Conservation (phyloP, 2,113 vertebrate species). For the Oriolus oriolus region DNA sequence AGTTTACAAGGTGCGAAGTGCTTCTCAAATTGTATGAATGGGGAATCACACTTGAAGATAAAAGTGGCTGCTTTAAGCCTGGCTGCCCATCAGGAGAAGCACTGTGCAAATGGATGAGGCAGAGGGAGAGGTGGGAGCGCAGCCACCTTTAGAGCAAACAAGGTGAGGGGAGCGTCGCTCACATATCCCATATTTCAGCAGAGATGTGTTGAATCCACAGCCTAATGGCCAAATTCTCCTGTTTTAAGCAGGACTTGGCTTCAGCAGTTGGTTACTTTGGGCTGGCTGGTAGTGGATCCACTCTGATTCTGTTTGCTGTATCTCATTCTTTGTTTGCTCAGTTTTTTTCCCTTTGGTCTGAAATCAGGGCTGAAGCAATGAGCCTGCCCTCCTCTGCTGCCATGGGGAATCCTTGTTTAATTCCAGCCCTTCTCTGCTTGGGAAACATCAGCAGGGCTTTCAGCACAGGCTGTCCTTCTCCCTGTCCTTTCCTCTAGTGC, state of each 20-base stretch:
- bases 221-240: not conserved
- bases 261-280: not conserved
- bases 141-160: not conserved
- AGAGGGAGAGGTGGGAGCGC: not conserved
- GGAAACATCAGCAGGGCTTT: not conserved
- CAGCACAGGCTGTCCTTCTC: not conserved
- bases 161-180: not conserved
- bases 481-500: not conserved
- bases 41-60: not conserved
- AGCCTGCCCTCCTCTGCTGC: not conserved
- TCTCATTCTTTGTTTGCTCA: not conserved
- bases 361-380: not conserved
- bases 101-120: not conserved
- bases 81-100: not conserved
- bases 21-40: not conserved
- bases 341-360: not conserved
- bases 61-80: not conserved
- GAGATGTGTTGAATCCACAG: accelerated
- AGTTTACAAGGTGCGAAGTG: conserved; percentile 61
- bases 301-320: not conserved
- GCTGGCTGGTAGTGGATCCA: not conserved
- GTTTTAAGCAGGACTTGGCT: not conserved
- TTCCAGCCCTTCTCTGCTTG: not conserved
- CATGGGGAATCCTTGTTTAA: not conserved
- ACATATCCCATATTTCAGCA: accelerated